Base-by-base conservation (phyloP, 2,113 vertebrate genomes). In the Gallinago paraguaiae region DNA sequence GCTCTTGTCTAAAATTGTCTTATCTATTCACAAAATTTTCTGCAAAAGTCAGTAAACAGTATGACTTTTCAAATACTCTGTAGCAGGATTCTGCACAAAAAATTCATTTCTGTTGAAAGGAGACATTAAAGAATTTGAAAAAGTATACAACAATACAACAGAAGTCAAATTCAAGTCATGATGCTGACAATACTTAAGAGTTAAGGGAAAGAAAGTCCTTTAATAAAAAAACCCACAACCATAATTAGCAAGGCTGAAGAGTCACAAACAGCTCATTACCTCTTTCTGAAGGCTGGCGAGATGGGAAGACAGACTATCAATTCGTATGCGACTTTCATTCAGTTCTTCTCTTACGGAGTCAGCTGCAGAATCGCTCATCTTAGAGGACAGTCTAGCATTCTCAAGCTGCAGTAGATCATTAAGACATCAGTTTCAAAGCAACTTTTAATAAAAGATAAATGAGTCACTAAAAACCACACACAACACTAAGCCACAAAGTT, bases 251-350 rank as follows among this genome's bases (percentile, higher is more conserved):
- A 92, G n/a, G 39, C 5, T 6, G 25, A 39, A n/a, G 37, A 35
- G 31, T 37, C 30, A 51, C 39, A 60, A 68, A 35, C 3, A n/a
- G 46, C 20, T 60, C 20, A 63, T 92, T 95, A 97, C 99, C 98
- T 99, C 98, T 91, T 99, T 99, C 95, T 99, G 99, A 54, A 99
- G 97, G 65, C 71, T 97, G 46, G 96, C 48, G 22, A 99, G 95
- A 91, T 99, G 98, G 7, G 98, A 97, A 2, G 96, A 97, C n/a
- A 99, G 98, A 89, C 87, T 98, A 69, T 99, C 98, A 1, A 99
- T 98, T 63, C 98, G 97, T 74, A 99, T 51, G 7, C 68, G 81
- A 13, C 98, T 98, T 95, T 99, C 99, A 37, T 95, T 97, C 45
- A 99, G 98, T 67, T 99, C 98, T 96, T 99, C 98, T n/a, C 98